Evolutionary conservation across 2,888 invertebrate genomes (phyloP), one percentile per base, ranked within the genome.

Genomic region (Athalia cordata): DNA sequence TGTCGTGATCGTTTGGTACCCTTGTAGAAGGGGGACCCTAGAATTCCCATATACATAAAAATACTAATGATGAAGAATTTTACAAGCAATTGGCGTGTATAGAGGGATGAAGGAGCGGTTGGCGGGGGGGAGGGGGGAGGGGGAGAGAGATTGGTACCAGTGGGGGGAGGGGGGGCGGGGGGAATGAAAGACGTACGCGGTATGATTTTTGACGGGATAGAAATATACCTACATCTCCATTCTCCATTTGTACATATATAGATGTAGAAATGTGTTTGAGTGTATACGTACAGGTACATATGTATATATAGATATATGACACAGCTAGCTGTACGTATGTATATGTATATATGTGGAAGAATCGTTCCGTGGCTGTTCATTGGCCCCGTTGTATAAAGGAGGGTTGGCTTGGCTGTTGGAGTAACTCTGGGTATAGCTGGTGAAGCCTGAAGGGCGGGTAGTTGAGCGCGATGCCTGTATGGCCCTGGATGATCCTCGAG

Each of bases 401-500:
- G 62, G 67, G 74, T 49, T 62, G 74, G 62, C 15, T 29, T 47
- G 59, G 62, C 49, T 75, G 62, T 61, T 13, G 49, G 47, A 13
- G 49, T 61, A 75, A 61, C 57, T 72, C 59, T 72, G 72, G 72
- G n/a, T 62, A 8, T 72, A 49, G n/a, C 57, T 29, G 29, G 29
- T 2, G 29, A 29, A 29, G 29, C 29, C 29, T 75, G 74, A 62
- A 62, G 70, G 57, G 70, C 57, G 70, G 57, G 70, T 57, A 57
- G 70, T 55, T 59, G 62, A 50, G 55, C 62, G 62, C 49, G 61
- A 62, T 75, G 61, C 74, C 74, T 75, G 74, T 61, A 75, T 75
- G 43, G 62, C 62, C 62, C 74, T 75, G 74, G 61, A 75, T 75
- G 74, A 62, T 75, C 29, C 74, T 75, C 74, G 74, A 75, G 74